Conservation (phyloP, 2,113 vertebrate genomes). For the Turdus rufiventris region DNA sequence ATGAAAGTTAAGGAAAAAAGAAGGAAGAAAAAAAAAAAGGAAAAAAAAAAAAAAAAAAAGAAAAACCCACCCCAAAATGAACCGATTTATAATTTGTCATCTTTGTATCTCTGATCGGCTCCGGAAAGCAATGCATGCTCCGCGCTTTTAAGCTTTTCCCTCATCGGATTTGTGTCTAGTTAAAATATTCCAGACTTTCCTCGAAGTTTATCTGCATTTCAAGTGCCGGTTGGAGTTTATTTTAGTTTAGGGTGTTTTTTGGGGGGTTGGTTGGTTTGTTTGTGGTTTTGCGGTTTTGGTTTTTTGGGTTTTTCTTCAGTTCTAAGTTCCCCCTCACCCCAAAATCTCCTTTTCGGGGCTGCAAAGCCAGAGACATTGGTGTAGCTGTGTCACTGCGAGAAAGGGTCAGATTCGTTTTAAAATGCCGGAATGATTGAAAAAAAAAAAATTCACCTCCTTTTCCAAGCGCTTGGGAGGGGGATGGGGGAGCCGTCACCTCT, state of each 20-base stretch:
- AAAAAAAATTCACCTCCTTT: background rate
- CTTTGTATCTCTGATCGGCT: slow-evolving; percentile 9
- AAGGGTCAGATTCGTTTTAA: background rate
- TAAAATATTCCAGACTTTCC: slow-evolving; percentile 71
- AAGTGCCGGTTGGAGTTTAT: background rate
- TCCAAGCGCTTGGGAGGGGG: background rate
- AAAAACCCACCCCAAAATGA: background rate
- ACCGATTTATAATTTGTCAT: slow-evolving; percentile 40
- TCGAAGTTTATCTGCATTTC: slow-evolving; percentile 68
- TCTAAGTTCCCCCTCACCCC: background rate
- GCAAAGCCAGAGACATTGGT: background rate
- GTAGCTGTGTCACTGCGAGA: background rate
- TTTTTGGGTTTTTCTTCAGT: background rate
- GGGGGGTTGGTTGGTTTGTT: background rate
- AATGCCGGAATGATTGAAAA: background rate
- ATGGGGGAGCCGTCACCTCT: background rate
- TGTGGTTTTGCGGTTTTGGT: background rate
- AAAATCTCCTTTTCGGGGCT: background rate
- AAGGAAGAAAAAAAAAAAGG: background rate
- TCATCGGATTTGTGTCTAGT: slow-evolving; percentile 50
- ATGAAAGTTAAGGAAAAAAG: slow-evolving; percentile 2
- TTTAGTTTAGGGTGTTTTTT: background rate
- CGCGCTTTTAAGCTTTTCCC: slow-evolving; percentile 54
- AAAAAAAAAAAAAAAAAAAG: too few species aligned
- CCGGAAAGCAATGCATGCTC: slow-evolving; percentile 1